Conservation (phyloP, 2,113 vertebrate species). For the Smithornis capensis region DNA sequence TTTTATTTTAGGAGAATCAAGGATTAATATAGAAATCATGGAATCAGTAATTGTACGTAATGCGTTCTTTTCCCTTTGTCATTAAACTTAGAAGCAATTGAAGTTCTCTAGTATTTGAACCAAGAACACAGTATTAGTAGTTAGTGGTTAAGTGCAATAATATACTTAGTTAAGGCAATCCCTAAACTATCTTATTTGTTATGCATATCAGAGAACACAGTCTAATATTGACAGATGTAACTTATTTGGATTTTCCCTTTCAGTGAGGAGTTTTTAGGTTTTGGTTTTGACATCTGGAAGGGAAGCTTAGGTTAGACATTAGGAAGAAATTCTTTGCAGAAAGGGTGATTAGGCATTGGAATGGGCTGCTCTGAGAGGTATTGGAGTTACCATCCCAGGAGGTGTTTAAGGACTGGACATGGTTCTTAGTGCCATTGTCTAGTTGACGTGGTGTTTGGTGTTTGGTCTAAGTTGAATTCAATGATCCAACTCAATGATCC, state of each 20-base stretch:
- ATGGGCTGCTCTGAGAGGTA: not conserved
- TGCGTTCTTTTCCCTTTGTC: not conserved
- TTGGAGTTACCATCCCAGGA: not conserved
- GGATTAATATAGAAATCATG: not conserved
- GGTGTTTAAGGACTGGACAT: not conserved
- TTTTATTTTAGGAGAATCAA: not conserved
- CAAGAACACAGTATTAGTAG: not conserved
- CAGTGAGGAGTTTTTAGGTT: not conserved
- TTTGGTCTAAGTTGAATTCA: not conserved
- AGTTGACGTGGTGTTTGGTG: too few relatives aligned
- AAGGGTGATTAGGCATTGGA: not conserved
- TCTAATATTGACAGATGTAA: not conserved
- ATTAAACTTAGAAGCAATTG: not conserved
- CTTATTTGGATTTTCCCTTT: not conserved
- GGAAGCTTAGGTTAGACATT: not conserved
- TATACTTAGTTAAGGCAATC: not conserved
- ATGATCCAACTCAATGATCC: too few relatives aligned
- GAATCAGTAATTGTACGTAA: not conserved
- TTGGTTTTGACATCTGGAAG: not conserved
- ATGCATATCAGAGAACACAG: not conserved
- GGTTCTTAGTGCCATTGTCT: not conserved
- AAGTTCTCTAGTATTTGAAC: not conserved
- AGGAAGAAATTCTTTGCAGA: not conserved
- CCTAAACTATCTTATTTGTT: not conserved
- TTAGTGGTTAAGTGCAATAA: not conserved